Percentiles rank a stretch among this genome's conserved stretches.
Conservation (phyloP, 2,797 vertebrate genomes). For the Novumbra hubbsi region DNA sequence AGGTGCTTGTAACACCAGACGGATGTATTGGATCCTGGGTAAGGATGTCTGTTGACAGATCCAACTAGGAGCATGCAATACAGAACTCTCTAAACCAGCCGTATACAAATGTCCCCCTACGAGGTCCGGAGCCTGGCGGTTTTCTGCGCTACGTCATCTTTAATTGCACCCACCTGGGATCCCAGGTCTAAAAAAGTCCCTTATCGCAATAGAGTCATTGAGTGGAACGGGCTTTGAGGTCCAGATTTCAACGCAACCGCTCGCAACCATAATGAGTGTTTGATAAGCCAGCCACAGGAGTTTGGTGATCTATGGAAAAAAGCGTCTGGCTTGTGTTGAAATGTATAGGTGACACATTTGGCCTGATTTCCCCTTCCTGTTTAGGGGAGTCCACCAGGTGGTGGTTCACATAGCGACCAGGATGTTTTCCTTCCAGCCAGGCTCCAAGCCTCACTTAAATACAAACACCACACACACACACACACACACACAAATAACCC, state of each 20-base stretch:
- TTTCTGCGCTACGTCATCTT: no score
- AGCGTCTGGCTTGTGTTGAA: constrained; percentile 16
- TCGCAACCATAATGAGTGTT: neutral
- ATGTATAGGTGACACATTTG: constrained; percentile 62
- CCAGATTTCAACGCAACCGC: no score
- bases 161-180: no score
- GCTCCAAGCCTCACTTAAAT: constrained; percentile 34
- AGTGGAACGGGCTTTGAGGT: no score
- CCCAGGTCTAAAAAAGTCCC: no score
- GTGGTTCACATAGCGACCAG: constrained; percentile 58
- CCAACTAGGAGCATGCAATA: neutral
- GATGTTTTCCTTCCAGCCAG: constrained; percentile 56
- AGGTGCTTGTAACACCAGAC: neutral
- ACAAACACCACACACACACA: constrained; percentile 34
- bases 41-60: neutral
- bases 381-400: constrained; percentile 57
- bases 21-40: neutral
- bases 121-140: no score
- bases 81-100: neutral
- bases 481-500: constrained; percentile 6
- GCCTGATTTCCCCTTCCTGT: constrained; percentile 70
- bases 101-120: no score
- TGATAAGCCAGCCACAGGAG: neutral
- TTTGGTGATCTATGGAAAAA: neutral
- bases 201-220: no score